Evolutionary conservation across 2,888 invertebrate species (phyloP), one percentile per base, ranked within the genome.

Genomic region (Epinotia bilunana): DNA sequence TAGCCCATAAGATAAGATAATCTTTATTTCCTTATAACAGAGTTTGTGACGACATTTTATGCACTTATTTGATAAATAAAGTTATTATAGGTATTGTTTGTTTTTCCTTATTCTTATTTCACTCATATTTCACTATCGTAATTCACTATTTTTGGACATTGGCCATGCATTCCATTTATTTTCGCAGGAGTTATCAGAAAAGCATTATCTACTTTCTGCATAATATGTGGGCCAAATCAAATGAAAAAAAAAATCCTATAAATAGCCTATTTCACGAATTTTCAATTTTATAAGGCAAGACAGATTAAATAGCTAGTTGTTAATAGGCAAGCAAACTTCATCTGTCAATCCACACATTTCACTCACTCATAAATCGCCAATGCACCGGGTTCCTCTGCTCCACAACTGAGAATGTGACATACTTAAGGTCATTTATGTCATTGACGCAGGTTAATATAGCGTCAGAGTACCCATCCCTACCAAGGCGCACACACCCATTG

Each of bases 401-500:
- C 12, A 76, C 62, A 18, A 68, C 74, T 43, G 76, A 70, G 60
- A 84, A 83, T 62, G 84, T 80, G 9, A 84, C 74, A 77, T 79
- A 85, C 28, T 82, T 83, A 33, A 89, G 77, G n/a, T 84, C 82
- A 3, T 63, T 73, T 49, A 80, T 76, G 64, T 81, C 77, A 67
- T 79, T 81, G 13, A 72, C 65, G 28, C 78, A 80, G 49, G 79
- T 78, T 4, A 89, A 68, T n/a, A 87, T 78, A 2, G 90, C 85
- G 33, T 79, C 83, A 13, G 87, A 84, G 43, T 91, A 91, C 71
- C 90, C 88, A 69, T 88, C 87, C 39, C 87, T 81, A n/a, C 92
- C 93, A 23, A 95, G 83, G 62, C 84, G 83, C 73, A 95, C 82
- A 58, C 80, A 80, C 57, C 91, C 90, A 69, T 88, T 86, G 78